phyloP scores from a whole-genome alignment of 2,113 vertebrate genomes.

The Epinephelus fuscoguttatus region DNA sequence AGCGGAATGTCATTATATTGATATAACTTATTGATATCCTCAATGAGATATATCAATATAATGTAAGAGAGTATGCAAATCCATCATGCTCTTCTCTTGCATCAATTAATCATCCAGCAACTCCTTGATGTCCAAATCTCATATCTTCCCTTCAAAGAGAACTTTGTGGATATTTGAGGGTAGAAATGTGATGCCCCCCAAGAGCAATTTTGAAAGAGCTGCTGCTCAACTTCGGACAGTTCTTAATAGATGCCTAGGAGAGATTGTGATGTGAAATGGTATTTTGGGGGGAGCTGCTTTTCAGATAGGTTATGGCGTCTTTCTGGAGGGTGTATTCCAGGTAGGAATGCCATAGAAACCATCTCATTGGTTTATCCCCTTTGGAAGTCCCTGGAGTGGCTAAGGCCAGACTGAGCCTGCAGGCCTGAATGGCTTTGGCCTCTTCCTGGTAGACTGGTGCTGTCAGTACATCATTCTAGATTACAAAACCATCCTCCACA shows the following conservation, averaged over 20 bases:
- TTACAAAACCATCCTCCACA: conserved; percentile 48
- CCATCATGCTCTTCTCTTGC: conserved; percentile 8
- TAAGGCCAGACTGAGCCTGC: conserved; percentile 55
- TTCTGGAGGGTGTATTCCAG: conserved; percentile 4
- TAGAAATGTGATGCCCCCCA: conserved; percentile 7
- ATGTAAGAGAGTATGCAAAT: conserved; percentile 40
- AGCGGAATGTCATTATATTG: conserved; percentile 32
- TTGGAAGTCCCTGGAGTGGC: conserved; percentile 49
- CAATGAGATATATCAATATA: conserved; percentile 8
- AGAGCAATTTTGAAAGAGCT: conserved; percentile 31
- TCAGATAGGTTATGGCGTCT: neutral
- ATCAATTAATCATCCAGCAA: conserved; percentile 70
- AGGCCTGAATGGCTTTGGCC: conserved; percentile 42
- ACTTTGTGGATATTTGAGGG: conserved; percentile 15
- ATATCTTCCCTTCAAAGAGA: conserved; percentile 56
- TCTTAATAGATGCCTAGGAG: neutral
- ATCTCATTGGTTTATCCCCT: conserved; percentile 28
- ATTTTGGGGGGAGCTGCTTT: conserved; percentile 12
- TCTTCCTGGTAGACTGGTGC: conserved; percentile 20
- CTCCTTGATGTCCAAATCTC: conserved; percentile 60
- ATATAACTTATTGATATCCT: conserved; percentile 55
- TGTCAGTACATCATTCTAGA: conserved; percentile 58
- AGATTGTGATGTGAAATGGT: conserved; percentile 9
- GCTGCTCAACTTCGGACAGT: conserved; percentile 11
- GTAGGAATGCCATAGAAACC: conserved; percentile 3